Evolutionary conservation across 2,113 vertebrate genomes (phyloP).

Genomic region (Chiloscyllium plagiosum): DNA sequence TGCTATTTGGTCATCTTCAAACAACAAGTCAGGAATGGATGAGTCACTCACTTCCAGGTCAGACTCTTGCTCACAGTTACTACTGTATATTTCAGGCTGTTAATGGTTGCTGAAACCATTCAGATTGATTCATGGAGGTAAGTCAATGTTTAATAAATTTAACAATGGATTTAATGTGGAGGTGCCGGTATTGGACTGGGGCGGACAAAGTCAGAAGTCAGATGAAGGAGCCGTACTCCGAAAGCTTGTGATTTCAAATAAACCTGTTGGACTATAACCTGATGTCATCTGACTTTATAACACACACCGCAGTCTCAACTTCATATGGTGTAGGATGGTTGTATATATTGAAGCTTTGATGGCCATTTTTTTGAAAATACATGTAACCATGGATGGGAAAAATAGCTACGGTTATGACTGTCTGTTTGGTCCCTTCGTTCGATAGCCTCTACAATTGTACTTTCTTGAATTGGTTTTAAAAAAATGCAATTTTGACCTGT

Average conservation of each 20-base stretch:
- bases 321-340: neutral
- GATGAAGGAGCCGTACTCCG: no score
- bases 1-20: no score
- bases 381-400: neutral
- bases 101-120: neutral
- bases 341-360: neutral
- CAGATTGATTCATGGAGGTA: neutral
- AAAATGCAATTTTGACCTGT: neutral
- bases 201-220: no score
- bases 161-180: neutral
- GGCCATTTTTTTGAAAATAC: neutral
- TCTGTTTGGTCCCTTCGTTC: neutral
- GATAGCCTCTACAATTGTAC: neutral
- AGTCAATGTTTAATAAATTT: neutral
- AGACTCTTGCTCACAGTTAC: no score
- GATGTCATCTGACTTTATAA: neutral
- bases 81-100: no score
- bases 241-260: no score
- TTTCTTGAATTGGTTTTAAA: neutral
- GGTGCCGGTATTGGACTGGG: no score
- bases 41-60: no score
- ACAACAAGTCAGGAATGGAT: no score
- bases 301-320: neutral
- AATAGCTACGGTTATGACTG: neutral
- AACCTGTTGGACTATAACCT: no score